Conservation (phyloP, 2,888 invertebrate species). For the Flabesymbios commensalis region DNA sequence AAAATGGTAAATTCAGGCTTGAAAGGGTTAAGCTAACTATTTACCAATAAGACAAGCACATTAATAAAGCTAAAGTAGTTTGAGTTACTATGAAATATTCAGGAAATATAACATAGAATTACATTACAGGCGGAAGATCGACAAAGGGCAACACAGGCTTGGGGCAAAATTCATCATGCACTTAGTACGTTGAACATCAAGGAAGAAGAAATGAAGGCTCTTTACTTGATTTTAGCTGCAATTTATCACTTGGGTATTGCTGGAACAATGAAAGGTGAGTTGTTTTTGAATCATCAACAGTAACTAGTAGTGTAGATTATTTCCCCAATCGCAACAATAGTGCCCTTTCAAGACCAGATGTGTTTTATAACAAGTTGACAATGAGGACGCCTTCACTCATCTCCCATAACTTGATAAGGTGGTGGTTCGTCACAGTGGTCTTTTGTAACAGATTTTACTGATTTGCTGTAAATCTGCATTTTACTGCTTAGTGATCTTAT, state of each 20-base stretch:
- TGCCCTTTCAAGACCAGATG: not conserved
- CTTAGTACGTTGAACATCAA: constrained; percentile 77
- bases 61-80: too few species aligned
- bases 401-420: too few species aligned
- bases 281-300: not conserved
- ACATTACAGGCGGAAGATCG: constrained; percentile 72
- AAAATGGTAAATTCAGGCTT: too few species aligned
- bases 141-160: constrained; percentile 79
- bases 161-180: constrained; percentile 78
- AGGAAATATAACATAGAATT: too few species aligned
- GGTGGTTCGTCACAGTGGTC: too few species aligned
- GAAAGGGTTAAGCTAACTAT: too few species aligned
- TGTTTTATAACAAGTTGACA: not conserved
- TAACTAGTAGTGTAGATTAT: not conserved
- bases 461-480: not conserved
- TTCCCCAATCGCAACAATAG: not conserved
- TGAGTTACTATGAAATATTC: too few species aligned
- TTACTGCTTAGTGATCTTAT: not conserved
- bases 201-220: constrained; percentile 77
- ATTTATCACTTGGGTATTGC: constrained; percentile 90
- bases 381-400: not conserved
- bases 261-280: constrained; percentile 60
- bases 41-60: too few species aligned
- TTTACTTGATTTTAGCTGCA: constrained; percentile 89
- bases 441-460: too few species aligned